Percentiles rank a stretch among this genome's conserved stretches.
phyloP scores from a whole-genome alignment of 2,888 invertebrate species.

The Oligia latruncula region DNA sequence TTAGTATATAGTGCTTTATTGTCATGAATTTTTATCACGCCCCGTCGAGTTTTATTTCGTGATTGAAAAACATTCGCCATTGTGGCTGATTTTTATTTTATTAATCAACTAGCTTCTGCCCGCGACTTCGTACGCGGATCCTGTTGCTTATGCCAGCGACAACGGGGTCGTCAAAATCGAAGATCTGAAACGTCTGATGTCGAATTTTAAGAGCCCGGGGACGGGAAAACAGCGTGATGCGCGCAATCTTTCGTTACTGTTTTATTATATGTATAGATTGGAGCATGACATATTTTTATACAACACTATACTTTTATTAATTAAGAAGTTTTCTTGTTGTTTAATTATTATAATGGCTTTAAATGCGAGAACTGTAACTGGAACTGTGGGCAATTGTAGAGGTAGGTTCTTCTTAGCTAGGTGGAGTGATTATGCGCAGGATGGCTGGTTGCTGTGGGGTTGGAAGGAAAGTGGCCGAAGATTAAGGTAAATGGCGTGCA shows the following conservation, averaged over 20 bases:
- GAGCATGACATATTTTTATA: conserved; percentile 9
- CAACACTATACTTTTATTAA: not conserved
- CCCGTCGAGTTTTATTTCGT: conserved; percentile 47
- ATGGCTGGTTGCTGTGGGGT: not conserved
- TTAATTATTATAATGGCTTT: not conserved
- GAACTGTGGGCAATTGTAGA: no score
- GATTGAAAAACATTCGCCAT: conserved; percentile 32
- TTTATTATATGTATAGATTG: no score
- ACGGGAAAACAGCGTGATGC: no score
- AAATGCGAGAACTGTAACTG: not conserved
- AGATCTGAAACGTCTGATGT: no score
- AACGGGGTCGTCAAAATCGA: no score
- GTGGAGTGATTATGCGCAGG: not conserved
- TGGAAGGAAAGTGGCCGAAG: not conserved
- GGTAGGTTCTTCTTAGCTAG: not conserved
- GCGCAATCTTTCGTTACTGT: no score
- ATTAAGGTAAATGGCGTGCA: not conserved
- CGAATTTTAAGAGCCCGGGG: no score
- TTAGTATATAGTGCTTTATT: conserved; percentile 52
- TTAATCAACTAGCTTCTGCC: no score
- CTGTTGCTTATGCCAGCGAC: no score
- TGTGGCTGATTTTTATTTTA: conserved; percentile 25
- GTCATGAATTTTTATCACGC: conserved; percentile 43
- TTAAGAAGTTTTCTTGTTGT: no score
- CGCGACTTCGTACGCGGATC: no score